Conservation (phyloP, 2,113 vertebrate genomes). For the Phalacrocorax carbo region DNA sequence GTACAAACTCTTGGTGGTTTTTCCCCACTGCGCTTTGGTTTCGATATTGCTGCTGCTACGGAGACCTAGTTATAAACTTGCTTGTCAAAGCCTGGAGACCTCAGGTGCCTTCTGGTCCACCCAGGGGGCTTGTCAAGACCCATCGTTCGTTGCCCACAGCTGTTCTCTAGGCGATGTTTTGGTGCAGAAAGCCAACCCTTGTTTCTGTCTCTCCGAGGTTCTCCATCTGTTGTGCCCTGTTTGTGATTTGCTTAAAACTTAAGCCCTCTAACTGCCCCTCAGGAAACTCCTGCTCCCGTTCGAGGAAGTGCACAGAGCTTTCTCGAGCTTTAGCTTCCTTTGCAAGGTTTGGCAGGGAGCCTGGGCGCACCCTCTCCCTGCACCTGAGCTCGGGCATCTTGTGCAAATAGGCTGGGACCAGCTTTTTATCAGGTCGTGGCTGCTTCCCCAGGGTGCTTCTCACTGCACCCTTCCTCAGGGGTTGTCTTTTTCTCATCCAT, state of each 20-base stretch:
- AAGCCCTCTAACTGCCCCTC: constrained; percentile 10
- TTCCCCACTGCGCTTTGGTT: neutral
- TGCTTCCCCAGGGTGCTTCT: neutral
- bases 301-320: neutral
- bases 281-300: neutral
- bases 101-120: neutral
- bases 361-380: neutral
- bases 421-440: neutral
- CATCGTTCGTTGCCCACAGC: fast-evolving
- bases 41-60: neutral
- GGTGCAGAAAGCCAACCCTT: neutral
- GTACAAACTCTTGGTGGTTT: neutral
- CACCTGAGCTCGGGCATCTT: neutral
- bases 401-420: neutral
- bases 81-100: neutral
- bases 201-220: neutral
- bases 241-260: constrained; percentile 11
- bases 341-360: neutral
- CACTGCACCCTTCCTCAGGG: neutral
- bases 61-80: neutral
- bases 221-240: neutral
- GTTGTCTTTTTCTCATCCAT: neutral
- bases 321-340: neutral
- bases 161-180: neutral
- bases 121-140: neutral